phyloP scores from a whole-genome alignment of 2,797 vertebrate species.

The Gouania willdenowi region DNA sequence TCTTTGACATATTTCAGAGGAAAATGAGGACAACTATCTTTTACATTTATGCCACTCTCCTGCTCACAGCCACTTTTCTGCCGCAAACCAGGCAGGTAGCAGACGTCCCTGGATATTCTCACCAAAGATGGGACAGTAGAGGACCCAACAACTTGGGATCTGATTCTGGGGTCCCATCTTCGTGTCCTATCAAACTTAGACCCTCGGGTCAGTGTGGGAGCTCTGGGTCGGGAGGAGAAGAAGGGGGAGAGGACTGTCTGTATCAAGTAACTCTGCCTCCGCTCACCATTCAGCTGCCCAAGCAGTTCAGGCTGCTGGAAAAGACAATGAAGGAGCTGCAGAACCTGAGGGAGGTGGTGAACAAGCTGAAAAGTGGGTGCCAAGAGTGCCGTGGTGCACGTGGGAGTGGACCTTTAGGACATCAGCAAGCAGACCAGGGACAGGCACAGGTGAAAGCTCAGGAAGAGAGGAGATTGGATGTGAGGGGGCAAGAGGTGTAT shows the following conservation, averaged over 20 bases:
- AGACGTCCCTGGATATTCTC: conserved; percentile 43
- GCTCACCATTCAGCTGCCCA: conserved; percentile 89
- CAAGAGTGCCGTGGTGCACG: conserved; percentile 79
- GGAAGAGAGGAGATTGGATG: conserved; percentile 40
- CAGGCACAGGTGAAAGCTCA: conserved; percentile 58
- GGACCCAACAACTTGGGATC: conserved; percentile 50
- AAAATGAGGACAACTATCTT: conserved; percentile 78
- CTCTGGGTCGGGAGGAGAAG: conserved; percentile 50
- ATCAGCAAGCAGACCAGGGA: conserved; percentile 82
- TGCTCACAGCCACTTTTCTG: conserved; percentile 64
- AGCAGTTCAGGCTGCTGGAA: conserved; percentile 84
- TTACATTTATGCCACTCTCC: conserved; percentile 63
- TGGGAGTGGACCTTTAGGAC: conserved; percentile 43
- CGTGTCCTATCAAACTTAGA: conserved; percentile 82
- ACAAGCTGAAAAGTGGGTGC: conserved; percentile 83
- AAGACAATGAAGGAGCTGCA: conserved; percentile 89
- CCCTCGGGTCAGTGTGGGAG: conserved; percentile 77
- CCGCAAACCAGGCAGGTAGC: conserved; percentile 29
- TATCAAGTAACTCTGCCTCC: conserved; percentile 89
- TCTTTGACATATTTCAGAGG: conserved; percentile 17
- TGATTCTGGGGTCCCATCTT: conserved; percentile 54
- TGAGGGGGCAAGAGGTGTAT: conserved; percentile 24
- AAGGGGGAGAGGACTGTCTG: conserved; percentile 79
- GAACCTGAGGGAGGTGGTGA: conserved; percentile 86
- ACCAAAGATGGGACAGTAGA: conserved; percentile 59